phyloP scores from a whole-genome alignment of 2,797 vertebrate species.

The Anas acuta region DNA sequence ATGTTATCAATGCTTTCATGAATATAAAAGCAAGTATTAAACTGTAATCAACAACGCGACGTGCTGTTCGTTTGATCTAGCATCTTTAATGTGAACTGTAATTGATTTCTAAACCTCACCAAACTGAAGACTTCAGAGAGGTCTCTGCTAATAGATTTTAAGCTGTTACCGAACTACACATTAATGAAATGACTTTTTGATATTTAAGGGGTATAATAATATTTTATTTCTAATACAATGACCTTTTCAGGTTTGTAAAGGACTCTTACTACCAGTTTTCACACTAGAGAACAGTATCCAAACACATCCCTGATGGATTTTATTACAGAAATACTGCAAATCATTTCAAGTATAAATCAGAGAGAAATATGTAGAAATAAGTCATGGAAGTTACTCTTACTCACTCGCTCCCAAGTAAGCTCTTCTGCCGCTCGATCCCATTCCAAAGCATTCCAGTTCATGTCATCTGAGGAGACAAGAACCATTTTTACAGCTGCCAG shows the following conservation, averaged over 20 bases:
- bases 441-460: constrained; percentile 99
- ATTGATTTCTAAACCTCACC: neutral
- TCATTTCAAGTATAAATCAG: neutral
- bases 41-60: neutral
- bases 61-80: neutral
- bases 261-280: neutral
- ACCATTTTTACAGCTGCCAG: constrained; percentile 6
- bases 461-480: constrained; percentile 87
- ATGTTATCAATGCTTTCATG: neutral
- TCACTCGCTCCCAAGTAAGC: constrained; percentile 97
- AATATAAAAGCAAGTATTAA: neutral
- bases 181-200: neutral
- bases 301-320: neutral
- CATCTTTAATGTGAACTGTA: neutral
- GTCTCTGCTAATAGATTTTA: neutral
- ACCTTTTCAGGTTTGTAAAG: neutral
- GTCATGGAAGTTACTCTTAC: constrained; percentile 39
- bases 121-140: neutral
- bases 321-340: neutral
- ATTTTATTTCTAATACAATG: neutral
- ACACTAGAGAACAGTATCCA: neutral
- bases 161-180: neutral
- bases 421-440: constrained; percentile 99
- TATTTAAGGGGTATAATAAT: neutral
- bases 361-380: neutral